Conservation (phyloP, 2,888 invertebrate genomes). For the Oeneis ivallda region DNA sequence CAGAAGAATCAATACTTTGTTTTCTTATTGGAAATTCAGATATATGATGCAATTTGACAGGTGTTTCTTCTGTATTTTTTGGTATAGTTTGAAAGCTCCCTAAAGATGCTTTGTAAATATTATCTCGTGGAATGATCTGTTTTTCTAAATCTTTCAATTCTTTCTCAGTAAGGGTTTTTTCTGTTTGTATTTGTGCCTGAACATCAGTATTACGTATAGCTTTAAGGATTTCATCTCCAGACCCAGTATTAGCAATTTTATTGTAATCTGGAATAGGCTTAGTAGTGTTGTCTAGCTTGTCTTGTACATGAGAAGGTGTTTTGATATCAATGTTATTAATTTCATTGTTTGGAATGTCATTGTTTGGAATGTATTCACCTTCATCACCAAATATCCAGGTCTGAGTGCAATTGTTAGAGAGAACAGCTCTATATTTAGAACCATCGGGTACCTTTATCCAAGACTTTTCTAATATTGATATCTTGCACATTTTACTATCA, state of each 20-base stretch:
- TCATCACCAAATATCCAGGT: conserved; percentile 75
- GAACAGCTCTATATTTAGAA: conserved; percentile 82
- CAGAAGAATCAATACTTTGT: conserved; percentile 43
- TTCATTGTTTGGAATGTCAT: conserved; percentile 46
- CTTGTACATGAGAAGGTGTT: conserved; percentile 17
- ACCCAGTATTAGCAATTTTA: conserved; percentile 55
- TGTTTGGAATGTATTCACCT: conserved; percentile 53
- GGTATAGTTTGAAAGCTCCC: conserved; percentile 29
- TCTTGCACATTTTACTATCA: conserved; percentile 76
- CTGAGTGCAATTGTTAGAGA: conserved; percentile 85
- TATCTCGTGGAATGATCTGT: conserved; percentile 64
- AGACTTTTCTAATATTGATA: conserved; percentile 84
- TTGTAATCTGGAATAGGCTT: conserved; percentile 43
- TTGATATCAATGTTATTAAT: conserved; percentile 45
- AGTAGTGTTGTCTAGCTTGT: conserved; percentile 22
- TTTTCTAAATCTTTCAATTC: conserved; percentile 64
- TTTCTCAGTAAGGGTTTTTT: conserved; percentile 56
- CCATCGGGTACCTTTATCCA: conserved; percentile 83
- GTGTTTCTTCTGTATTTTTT: conserved; percentile 34
- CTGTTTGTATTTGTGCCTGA: conserved; percentile 53
- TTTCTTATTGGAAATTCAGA: conserved; percentile 45
- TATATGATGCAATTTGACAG: conserved; percentile 44
- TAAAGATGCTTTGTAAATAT: conserved; percentile 38
- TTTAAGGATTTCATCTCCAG: conserved; percentile 60
- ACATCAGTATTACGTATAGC: conserved; percentile 55